Base-by-base conservation (phyloP, 2,797 vertebrate genomes). In the Salarias fasciatus region DNA sequence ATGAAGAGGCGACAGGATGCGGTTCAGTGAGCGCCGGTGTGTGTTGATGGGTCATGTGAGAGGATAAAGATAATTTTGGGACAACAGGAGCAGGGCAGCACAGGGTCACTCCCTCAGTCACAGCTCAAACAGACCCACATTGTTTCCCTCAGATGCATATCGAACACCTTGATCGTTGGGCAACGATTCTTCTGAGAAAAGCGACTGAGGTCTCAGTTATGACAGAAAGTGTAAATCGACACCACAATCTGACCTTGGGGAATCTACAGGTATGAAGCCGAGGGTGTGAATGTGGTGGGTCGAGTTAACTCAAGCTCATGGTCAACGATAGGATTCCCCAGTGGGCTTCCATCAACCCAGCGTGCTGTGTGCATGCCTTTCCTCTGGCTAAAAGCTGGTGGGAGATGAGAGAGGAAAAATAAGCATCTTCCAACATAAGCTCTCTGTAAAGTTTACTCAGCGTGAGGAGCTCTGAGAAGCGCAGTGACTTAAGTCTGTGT, bases 201-300 rank as follows among this genome's bases (percentile, higher is more conserved):
- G 12, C 46, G 49, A 52, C 55, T 3, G 30, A 28, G n/a, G n/a
- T 24, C 33, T 35, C 33, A 30, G 48, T 78, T 72, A 63, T 61
- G 53, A 59, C 45, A 44, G 51, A 75, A 59, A 59, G 51, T 53
- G 72, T 69, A 69, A 84, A 76, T 72, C 63, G 57, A 77, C 51
- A 72, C 70, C 53, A 45, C 14, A 12, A 72, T 60, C 50, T 69
- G 50, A 77, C 59, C 62, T 40, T 11, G 46, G 55, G 72, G 63
- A 60, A 53, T 57, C 53, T 14, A 8, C 11, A 61, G 50, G 75
- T 69, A 68, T 70, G 43, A 77, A 62, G 46, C 2, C 58, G 55
- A 48, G 44, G 60, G 55, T 61, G 45, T 63, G 33, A 78, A 51
- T 12, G 36, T 33, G 30, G 55, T 36, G 55, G 69, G 56, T 77